Conservation (phyloP, 2,113 vertebrate genomes). For the Arothron firmamentum region DNA sequence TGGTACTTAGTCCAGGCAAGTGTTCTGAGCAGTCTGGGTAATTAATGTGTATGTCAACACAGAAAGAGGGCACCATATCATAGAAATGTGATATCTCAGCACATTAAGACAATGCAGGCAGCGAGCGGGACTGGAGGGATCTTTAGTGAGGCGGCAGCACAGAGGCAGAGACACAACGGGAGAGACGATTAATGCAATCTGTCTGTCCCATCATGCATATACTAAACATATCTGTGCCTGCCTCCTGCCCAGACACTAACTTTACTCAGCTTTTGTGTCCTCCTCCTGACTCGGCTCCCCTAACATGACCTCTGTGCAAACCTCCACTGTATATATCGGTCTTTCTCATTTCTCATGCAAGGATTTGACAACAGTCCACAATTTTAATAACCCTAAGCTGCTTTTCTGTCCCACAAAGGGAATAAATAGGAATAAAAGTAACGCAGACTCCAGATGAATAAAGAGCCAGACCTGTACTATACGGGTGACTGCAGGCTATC, state of each 20-base stretch:
- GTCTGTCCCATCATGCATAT: slow-evolving; percentile 62
- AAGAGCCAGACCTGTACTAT: too few species aligned
- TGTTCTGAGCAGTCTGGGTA: slow-evolving; percentile 72
- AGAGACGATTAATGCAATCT: slow-evolving; percentile 68
- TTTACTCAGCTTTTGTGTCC: slow-evolving; percentile 58
- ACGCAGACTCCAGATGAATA: too few species aligned
- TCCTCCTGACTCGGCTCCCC: slow-evolving; percentile 28
- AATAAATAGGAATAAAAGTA: slow-evolving; percentile 36
- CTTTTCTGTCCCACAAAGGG: slow-evolving; percentile 69
- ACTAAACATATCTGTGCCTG: slow-evolving; percentile 61
- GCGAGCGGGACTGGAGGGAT: slow-evolving; percentile 31
- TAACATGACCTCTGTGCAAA: slow-evolving; percentile 45
- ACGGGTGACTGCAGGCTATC: too few species aligned
- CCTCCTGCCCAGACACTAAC: slow-evolving; percentile 50
- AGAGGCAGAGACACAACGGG: slow-evolving; percentile 49
- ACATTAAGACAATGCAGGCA: slow-evolving; percentile 63
- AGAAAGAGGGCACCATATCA: slow-evolving; percentile 58
- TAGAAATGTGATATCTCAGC: slow-evolving; percentile 74
- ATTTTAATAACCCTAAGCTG: slow-evolving; percentile 75
- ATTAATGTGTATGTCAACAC: slow-evolving; percentile 79
- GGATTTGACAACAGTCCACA: slow-evolving; percentile 60
- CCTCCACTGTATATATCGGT: slow-evolving; percentile 46
- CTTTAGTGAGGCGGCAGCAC: slow-evolving; percentile 5
- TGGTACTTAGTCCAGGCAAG: slow-evolving; percentile 60
- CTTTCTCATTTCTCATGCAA: slow-evolving; percentile 63